Conservation (phyloP, 2,888 invertebrate genomes). For the Troides oblongomaculatus region DNA sequence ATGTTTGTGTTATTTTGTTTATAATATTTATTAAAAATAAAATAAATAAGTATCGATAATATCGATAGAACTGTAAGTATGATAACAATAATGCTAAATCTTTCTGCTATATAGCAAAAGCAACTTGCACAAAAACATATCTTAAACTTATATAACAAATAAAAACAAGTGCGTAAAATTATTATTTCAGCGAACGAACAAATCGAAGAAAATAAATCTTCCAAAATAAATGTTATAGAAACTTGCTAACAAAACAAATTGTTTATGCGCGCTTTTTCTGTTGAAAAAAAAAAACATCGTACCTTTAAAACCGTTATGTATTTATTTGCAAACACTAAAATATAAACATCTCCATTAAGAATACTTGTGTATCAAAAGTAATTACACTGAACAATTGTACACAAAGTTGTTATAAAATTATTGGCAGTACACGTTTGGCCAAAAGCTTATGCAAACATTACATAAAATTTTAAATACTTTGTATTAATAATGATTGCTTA, state of each 20-base stretch:
- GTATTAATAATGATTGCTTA: neutral
- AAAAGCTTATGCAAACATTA: conserved; percentile 36
- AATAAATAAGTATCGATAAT: conserved; percentile 17
- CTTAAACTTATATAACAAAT: conserved; percentile 35
- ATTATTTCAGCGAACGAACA: conserved; percentile 42
- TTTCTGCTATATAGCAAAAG: conserved; percentile 43
- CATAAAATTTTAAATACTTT: conserved; percentile 28
- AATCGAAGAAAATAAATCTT: conserved; percentile 64
- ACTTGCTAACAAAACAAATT: conserved; percentile 51
- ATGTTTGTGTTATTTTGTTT: conserved; percentile 48
- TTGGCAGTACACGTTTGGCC: conserved; percentile 71
- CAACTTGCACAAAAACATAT: conserved; percentile 71
- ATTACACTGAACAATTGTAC: conserved; percentile 47
- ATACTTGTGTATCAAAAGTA: conserved; percentile 53
- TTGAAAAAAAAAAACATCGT: conserved; percentile 47
- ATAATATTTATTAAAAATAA: conserved; percentile 15
- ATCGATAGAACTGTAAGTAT: conserved; percentile 33
- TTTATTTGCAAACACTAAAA: conserved; percentile 71
- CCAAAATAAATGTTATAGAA: conserved; percentile 75
- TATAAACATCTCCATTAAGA: conserved; percentile 61
- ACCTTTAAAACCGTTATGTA: conserved; percentile 68
- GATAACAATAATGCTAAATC: conserved; percentile 15
- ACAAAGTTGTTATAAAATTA: conserved; percentile 49
- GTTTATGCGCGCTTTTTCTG: conserved; percentile 31
- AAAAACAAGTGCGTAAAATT: conserved; percentile 38